These are phyloP conservation scores for Pogonocichla stellata DNA, from an alignment of 2,113 vertebrate species.

Conservation along the genomic window DNA sequence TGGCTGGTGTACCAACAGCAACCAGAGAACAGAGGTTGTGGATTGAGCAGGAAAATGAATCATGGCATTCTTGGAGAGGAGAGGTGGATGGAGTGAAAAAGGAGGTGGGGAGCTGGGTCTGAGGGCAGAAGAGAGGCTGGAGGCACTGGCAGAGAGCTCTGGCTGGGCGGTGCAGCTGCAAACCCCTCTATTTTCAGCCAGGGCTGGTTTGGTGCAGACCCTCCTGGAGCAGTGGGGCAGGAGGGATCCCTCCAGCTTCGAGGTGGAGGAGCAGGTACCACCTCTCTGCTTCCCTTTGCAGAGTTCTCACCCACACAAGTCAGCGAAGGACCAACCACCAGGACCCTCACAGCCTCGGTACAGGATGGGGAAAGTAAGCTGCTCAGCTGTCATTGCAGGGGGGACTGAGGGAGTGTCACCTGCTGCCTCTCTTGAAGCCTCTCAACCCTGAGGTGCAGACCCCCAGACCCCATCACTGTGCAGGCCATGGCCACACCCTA, in stretches of 20 bases:
- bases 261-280: neutral
- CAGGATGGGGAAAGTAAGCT: constrained; percentile 77
- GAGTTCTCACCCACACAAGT: constrained; percentile 67
- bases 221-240: neutral
- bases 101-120: neutral
- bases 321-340: constrained; percentile 64
- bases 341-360: neutral
- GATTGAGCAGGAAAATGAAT: neutral
- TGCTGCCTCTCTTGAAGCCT: neutral
- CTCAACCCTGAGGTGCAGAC: neutral
- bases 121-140: neutral
- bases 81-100: neutral
- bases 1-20: neutral
- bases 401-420: neutral
- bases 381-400: accelerated
- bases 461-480: accelerated
- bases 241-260: neutral
- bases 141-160: neutral
- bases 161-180: neutral
- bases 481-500: neutral
- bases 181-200: accelerated
- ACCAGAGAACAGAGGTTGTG: neutral
- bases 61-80: neutral
- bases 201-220: neutral
- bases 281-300: constrained; percentile 44